Evolutionary conservation across 2,888 invertebrate species (phyloP).

Genomic region (Standfussiana lucernea): DNA sequence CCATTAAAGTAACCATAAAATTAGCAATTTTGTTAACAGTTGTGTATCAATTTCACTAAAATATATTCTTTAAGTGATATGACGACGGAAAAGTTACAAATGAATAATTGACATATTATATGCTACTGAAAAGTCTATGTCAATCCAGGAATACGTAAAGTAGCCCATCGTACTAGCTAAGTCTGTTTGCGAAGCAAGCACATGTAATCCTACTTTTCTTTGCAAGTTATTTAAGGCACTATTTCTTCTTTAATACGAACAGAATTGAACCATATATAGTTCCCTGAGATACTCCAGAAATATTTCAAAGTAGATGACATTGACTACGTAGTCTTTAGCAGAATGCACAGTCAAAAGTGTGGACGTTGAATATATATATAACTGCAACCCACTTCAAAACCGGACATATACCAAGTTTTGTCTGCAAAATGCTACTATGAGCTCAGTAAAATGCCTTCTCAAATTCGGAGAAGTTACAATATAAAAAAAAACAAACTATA

Average conservation of each 20-base stretch:
- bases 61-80: neutral
- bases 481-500: neutral
- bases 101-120: neutral
- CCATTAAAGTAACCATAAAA: too few species aligned
- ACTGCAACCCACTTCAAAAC: neutral
- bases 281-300: neutral
- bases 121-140: neutral
- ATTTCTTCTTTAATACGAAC: neutral
- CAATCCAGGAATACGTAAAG: too few species aligned
- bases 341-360: neutral
- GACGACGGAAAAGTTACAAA: neutral
- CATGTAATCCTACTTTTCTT: neutral
- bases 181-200: neutral
- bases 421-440: too few species aligned
- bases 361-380: too few species aligned
- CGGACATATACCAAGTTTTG: fast-evolving
- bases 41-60: too few species aligned
- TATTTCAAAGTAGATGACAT: neutral
- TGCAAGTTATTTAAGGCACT: too few species aligned
- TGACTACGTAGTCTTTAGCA: neutral
- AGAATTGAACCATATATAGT: neutral
- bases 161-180: too few species aligned
- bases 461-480: neutral
- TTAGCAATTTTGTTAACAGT: too few species aligned
- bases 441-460: neutral